phyloP scores from a whole-genome alignment of 1,140 invertebrate genomes.

The Muscidifurax raptorellus region DNA sequence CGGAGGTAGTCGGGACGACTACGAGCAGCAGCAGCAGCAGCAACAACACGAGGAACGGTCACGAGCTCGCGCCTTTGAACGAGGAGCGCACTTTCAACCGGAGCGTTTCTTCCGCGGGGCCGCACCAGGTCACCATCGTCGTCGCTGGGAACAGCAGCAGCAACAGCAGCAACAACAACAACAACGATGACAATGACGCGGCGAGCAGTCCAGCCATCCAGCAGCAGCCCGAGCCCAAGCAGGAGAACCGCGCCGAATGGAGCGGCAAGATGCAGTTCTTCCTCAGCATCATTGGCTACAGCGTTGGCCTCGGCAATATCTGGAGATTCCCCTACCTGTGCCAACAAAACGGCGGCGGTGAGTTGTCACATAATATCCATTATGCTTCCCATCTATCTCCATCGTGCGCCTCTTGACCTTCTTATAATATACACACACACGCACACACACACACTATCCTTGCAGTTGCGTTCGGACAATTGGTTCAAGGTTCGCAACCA shows the following conservation, averaged over 20 bases:
- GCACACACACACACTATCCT: background rate
- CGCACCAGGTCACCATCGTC: conserved; percentile 67
- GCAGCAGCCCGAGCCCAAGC: conserved; percentile 66
- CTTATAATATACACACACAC: background rate
- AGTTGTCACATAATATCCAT: too few relatives aligned
- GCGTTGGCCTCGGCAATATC: conserved; percentile 93
- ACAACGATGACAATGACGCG: conserved; percentile 72
- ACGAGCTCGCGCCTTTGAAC: conserved; percentile 87
- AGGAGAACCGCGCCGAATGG: conserved; percentile 84
- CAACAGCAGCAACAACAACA: conserved; percentile 71
- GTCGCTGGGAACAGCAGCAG: conserved; percentile 42
- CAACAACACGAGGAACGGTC: conserved; percentile 81
- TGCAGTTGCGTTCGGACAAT: too few relatives aligned
- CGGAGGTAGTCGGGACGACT: conserved; percentile 64
- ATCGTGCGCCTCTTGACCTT: background rate
- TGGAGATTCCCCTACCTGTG: conserved; percentile 97
- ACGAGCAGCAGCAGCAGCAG: too few relatives aligned
- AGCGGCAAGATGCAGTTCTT: conserved; percentile 93
- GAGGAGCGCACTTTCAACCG: conserved; percentile 72
- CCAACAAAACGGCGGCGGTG: conserved; percentile 96
- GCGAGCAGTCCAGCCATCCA: background rate
- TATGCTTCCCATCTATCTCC: too few relatives aligned
- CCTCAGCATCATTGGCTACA: conserved; percentile 92
- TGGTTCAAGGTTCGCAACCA: too few relatives aligned
- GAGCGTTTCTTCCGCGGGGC: conserved; percentile 62